Conservation (phyloP, 1,140 invertebrate species). For the Zelostemma sp. region DNA sequence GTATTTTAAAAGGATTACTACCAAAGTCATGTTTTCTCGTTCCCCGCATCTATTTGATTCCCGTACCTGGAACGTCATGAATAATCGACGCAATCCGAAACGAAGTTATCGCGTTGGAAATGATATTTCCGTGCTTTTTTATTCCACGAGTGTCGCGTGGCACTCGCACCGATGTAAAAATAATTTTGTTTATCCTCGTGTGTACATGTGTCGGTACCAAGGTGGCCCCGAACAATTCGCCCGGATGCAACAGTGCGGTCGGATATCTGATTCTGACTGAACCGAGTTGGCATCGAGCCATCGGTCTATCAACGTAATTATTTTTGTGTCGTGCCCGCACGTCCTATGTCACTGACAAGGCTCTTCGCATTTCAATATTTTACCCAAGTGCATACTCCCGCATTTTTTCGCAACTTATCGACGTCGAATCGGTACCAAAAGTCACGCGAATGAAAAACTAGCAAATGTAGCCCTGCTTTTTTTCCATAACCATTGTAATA, state of each 20-base stretch:
- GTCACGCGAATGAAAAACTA: too few relatives aligned
- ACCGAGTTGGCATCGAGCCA: slow-evolving; percentile 53
- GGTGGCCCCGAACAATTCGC: slow-evolving; percentile 53
- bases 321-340: slow-evolving; percentile 48
- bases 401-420: too few relatives aligned
- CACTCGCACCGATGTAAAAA: slow-evolving; percentile 3
- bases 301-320: slow-evolving; percentile 62
- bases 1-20: too few relatives aligned
- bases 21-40: too few relatives aligned
- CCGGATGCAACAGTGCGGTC: slow-evolving; percentile 55
- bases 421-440: too few relatives aligned
- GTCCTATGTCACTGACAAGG: slow-evolving; percentile 9
- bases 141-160: neutral
- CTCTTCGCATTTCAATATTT: neutral
- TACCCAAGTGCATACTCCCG: neutral
- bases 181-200: slow-evolving; percentile 24
- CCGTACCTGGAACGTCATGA: too few relatives aligned
- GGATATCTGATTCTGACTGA: slow-evolving; percentile 60
- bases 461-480: too few relatives aligned
- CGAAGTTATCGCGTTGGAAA: neutral
- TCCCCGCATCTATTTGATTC: too few relatives aligned
- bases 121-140: neutral
- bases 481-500: too few relatives aligned
- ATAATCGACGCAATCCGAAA: too few relatives aligned
- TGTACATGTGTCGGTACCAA: slow-evolving; percentile 13